These are phyloP conservation scores for Dascillus cervinus DNA, from an alignment of 2,888 invertebrate genomes.

Conservation along the genomic window DNA sequence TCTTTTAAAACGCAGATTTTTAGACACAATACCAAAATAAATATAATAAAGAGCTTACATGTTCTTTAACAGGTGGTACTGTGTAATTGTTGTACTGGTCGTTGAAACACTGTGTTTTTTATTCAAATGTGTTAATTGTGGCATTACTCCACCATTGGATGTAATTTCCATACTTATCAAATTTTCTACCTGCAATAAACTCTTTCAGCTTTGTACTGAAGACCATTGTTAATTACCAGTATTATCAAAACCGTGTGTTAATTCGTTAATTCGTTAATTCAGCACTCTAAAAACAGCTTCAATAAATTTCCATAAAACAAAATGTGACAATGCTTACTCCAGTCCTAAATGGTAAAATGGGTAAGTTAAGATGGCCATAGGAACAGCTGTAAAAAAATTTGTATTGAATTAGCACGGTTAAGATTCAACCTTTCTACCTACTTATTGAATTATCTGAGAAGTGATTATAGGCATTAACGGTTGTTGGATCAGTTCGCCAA, in stretches of 20 bases:
- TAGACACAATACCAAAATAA: no score
- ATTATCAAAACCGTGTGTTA: slow-evolving; percentile 54
- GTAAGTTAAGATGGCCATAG: slow-evolving; percentile 74
- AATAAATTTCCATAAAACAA: slow-evolving; percentile 6
- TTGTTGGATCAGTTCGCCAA: slow-evolving; percentile 71
- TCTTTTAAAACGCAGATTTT: no score
- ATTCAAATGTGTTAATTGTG: slow-evolving; percentile 67
- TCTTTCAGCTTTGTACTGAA: no score
- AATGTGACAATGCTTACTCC: slow-evolving; percentile 54
- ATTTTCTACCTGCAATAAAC: slow-evolving; percentile 61
- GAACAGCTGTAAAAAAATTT: slow-evolving; percentile 61
- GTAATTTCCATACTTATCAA: slow-evolving; percentile 77
- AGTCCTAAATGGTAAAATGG: slow-evolving; percentile 79
- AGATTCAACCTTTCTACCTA: slow-evolving; percentile 46
- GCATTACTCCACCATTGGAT: slow-evolving; percentile 85
- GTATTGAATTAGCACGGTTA: slow-evolving; percentile 1
- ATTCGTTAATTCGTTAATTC: slow-evolving; percentile 73
- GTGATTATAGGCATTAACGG: slow-evolving; percentile 75
- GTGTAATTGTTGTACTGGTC: slow-evolving; percentile 71
- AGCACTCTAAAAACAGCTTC: slow-evolving; percentile 53
- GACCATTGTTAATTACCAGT: slow-evolving; percentile 38
- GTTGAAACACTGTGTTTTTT: slow-evolving; percentile 75
- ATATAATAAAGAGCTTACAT: no score
- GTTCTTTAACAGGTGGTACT: slow-evolving; percentile 52
- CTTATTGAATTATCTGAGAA: slow-evolving; percentile 76